Evolutionary conservation across 1,140 invertebrate genomes (phyloP).

Genomic region (Eulimnadia texana): DNA sequence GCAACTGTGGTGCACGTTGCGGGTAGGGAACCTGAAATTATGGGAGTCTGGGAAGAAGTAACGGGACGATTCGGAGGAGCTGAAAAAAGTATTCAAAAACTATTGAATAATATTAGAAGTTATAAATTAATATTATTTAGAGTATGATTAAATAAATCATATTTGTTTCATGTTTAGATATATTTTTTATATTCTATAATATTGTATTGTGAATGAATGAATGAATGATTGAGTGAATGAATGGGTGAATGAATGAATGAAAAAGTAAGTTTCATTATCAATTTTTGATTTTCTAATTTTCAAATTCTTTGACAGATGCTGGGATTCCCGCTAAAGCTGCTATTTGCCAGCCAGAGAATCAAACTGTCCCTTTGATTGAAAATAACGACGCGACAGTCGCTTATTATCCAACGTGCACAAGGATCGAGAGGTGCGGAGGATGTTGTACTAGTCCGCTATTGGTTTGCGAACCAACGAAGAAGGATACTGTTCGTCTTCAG

Average conservation of each 20-base stretch:
- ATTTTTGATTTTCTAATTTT: too few relatives aligned
- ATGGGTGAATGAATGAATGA: too few relatives aligned
- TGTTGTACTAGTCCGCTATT: constrained; percentile 46
- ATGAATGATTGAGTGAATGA: too few relatives aligned
- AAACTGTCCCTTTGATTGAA: constrained; percentile 34
- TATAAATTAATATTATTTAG: too few relatives aligned
- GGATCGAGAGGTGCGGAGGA: constrained; percentile 50
- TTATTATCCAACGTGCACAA: constrained; percentile 46
- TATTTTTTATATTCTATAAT: too few relatives aligned
- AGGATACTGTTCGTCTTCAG: constrained; percentile 27
- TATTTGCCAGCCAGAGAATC: constrained; percentile 42
- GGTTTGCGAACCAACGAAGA: constrained; percentile 42
- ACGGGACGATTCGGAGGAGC: neutral
- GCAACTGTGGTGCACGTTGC: neutral
- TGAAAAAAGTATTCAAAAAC: neutral
- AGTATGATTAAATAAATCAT: too few relatives aligned
- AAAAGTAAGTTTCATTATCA: too few relatives aligned
- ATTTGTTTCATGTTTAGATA: too few relatives aligned
- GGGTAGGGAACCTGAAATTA: neutral
- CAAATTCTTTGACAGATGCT: too few relatives aligned
- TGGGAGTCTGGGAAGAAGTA: neutral
- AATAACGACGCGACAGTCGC: constrained; percentile 34
- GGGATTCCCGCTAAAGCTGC: constrained; percentile 32
- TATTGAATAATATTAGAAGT: too few relatives aligned
- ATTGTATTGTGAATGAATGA: too few relatives aligned